These are phyloP conservation scores for Margarornis squamiger DNA, from an alignment of 2,797 vertebrate species.

Conservation along the genomic window DNA sequence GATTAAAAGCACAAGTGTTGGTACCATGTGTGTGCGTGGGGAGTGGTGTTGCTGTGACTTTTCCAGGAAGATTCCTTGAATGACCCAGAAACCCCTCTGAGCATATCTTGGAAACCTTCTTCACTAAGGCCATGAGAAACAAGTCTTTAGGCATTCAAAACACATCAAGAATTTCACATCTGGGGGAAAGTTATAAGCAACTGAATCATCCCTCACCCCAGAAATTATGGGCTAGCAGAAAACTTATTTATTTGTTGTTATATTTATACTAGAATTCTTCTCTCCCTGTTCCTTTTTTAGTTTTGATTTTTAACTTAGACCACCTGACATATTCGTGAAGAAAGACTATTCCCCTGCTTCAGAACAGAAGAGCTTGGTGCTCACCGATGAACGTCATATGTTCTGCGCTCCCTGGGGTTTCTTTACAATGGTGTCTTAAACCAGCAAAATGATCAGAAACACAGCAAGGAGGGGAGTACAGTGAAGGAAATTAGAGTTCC, in stretches of 20 bases:
- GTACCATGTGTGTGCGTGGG: constrained; percentile 25
- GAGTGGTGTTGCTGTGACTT: not conserved
- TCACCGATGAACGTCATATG: not conserved
- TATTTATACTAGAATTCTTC: constrained; percentile 60
- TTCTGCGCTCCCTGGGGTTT: constrained; percentile 18
- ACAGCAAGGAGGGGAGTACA: constrained; percentile 32
- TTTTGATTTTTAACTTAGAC: constrained; percentile 33
- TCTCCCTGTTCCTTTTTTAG: constrained; percentile 24
- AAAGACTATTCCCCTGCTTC: not conserved
- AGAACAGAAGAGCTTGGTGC: not conserved
- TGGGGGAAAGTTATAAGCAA: not conserved
- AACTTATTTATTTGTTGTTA: constrained; percentile 53
- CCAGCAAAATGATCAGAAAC: constrained; percentile 60
- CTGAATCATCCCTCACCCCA: not conserved
- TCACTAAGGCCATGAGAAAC: constrained; percentile 8
- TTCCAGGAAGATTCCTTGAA: constrained; percentile 46
- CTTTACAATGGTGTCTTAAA: constrained; percentile 41
- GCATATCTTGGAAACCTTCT: not conserved
- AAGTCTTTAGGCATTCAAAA: constrained; percentile 2
- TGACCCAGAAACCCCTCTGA: constrained; percentile 34
- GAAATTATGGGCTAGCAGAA: constrained; percentile 12
- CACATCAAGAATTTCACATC: not conserved
- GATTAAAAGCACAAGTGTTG: constrained; percentile 65
- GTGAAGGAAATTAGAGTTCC: not conserved
- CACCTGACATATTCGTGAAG: constrained; percentile 1